These are phyloP conservation scores for Megalurothrips usitatus DNA, from an alignment of 2,888 invertebrate genomes.

Conservation along the genomic window DNA sequence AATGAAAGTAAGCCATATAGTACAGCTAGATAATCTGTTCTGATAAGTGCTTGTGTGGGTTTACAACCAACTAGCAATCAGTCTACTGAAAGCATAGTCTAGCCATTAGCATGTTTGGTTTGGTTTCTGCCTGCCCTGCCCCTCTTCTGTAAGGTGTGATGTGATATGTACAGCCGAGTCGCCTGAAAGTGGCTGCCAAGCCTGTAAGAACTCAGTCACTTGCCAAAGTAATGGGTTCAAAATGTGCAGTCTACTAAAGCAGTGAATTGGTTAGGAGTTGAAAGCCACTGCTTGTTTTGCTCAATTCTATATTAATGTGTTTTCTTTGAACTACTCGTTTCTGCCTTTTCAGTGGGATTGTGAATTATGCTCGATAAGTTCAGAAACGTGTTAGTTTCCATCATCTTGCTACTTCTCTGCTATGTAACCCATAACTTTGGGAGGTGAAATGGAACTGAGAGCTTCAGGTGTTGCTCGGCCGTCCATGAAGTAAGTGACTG, in stretches of 20 bases:
- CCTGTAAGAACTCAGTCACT: background rate
- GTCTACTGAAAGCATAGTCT: slow-evolving; percentile 17
- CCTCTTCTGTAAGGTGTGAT: slow-evolving; percentile 15
- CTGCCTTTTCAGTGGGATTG: background rate
- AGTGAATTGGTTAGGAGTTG: background rate
- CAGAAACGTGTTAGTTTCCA: slow-evolving; percentile 2
- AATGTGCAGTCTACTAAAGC: background rate
- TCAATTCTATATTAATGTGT: slow-evolving; percentile 9
- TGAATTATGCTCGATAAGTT: background rate
- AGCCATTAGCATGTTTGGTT: slow-evolving; percentile 19
- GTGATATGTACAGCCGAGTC: slow-evolving; percentile 16
- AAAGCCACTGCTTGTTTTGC: slow-evolving; percentile 13
- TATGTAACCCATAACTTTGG: slow-evolving; percentile 11
- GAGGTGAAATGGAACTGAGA: background rate
- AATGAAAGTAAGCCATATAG: slow-evolving; percentile 1
- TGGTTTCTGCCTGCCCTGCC: slow-evolving; percentile 17
- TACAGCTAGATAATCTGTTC: slow-evolving; percentile 19
- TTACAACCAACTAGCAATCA: slow-evolving; percentile 20
- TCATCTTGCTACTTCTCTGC: slow-evolving; percentile 11
- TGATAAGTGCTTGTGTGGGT: slow-evolving; percentile 26
- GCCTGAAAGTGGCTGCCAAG: background rate
- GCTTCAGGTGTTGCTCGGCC: slow-evolving; percentile 22
- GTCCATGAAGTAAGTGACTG: slow-evolving; percentile 26
- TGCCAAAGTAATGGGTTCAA: slow-evolving; percentile 15
- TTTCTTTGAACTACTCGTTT: slow-evolving; percentile 4